Percentiles rank a stretch among this genome's conserved stretches.
Evolutionary conservation across 2,888 invertebrate species (phyloP).

Genomic region (Xylophagus ater): DNA sequence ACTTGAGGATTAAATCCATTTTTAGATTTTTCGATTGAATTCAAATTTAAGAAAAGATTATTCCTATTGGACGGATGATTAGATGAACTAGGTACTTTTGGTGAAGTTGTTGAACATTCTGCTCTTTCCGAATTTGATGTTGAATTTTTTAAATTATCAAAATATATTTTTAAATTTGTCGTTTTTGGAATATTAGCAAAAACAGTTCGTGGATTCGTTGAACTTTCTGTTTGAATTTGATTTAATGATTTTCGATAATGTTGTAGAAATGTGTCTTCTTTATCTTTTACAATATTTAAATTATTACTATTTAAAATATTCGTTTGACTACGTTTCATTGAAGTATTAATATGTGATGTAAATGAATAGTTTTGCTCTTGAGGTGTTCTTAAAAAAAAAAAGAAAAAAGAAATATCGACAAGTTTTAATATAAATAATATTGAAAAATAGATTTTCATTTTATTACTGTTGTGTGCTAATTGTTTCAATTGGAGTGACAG

Average conservation of each 20-base stretch:
- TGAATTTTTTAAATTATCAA: too few relatives aligned
- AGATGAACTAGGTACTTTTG: conserved; percentile 3
- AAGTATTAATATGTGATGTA: neutral
- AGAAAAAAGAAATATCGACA: too few relatives aligned
- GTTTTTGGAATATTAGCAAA: conserved; percentile 6
- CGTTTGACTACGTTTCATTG: conserved; percentile 12
- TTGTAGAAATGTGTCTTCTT: neutral
- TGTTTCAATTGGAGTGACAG: conserved; percentile 8
- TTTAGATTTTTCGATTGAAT: conserved; percentile 1
- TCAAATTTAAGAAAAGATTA: conserved; percentile 14
- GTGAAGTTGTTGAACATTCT: neutral
- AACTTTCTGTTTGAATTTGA: neutral
- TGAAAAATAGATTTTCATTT: too few relatives aligned
- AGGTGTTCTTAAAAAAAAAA: neutral
- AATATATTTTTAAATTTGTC: too few relatives aligned
- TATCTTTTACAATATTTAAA: neutral
- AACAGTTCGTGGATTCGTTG: neutral
- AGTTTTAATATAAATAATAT: too few relatives aligned
- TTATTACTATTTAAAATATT: neutral
- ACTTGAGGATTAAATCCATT: conserved; percentile 14
- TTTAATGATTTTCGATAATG: conserved; percentile 10
- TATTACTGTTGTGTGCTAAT: too few relatives aligned
- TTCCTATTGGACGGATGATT: conserved; percentile 14
- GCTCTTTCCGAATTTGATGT: too few relatives aligned
- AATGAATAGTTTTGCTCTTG: neutral